Conservation (phyloP, 2,888 invertebrate species). For the Chrysotoxum bicinctum region DNA sequence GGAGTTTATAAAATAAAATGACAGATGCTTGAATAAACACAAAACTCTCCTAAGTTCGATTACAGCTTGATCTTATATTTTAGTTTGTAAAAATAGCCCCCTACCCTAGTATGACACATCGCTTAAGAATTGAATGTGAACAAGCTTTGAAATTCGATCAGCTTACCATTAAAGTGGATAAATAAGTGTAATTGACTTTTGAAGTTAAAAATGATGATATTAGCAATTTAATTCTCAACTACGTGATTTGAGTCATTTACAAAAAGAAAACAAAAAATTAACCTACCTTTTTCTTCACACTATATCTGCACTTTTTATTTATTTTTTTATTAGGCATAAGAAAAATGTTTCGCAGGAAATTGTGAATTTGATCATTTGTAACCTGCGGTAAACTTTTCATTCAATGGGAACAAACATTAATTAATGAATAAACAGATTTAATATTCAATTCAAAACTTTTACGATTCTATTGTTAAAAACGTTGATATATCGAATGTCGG, state of each 20-base stretch:
- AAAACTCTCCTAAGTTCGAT: background rate
- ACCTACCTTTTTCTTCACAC: background rate
- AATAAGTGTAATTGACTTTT: conserved; percentile 1
- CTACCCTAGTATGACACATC: conserved; percentile 6
- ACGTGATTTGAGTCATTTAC: conserved; percentile 44
- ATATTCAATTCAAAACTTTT: conserved; percentile 14
- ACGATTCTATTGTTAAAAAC: background rate
- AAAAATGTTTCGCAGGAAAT: conserved; percentile 30
- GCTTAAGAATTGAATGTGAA: background rate
- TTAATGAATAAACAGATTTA: conserved; percentile 26
- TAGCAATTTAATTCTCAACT: conserved; percentile 23
- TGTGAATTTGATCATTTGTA: conserved; percentile 39
- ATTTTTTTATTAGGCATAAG: background rate
- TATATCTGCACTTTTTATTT: background rate
- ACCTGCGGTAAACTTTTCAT: conserved; percentile 21
- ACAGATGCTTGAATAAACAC: background rate
- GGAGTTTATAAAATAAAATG: background rate
- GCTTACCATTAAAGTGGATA: background rate
- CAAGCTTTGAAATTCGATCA: conserved; percentile 22
- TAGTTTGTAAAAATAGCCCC: background rate
- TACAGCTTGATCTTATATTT: background rate
- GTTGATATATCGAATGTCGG: conserved; percentile 37
- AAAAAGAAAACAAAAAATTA: background rate
- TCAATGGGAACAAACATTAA: conserved; percentile 26
- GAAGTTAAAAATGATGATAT: conserved; percentile 26